Conservation (phyloP, 2,797 vertebrate genomes). For the Erethizon dorsatum region DNA sequence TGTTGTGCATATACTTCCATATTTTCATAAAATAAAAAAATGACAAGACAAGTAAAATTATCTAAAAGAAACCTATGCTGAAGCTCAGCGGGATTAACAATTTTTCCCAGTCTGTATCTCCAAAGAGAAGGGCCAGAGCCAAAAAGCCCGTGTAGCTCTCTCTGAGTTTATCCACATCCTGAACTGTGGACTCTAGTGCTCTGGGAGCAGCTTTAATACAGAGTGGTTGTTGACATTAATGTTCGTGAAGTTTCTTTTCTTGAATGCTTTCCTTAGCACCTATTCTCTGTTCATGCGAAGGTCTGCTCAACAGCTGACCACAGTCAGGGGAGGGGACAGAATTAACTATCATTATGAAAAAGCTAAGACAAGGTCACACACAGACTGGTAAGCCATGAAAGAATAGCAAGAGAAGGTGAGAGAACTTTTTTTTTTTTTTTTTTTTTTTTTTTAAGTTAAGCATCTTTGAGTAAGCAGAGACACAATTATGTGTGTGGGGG, state of each 20-base stretch:
- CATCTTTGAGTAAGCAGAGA: slow-evolving; percentile 2
- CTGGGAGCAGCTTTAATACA: slow-evolving; percentile 8
- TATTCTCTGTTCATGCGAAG: slow-evolving; percentile 38
- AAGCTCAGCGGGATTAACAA: slow-evolving; percentile 20
- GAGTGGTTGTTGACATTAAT: background rate
- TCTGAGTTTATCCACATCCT: background rate
- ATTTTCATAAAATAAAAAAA: background rate
- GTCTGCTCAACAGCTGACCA: background rate
- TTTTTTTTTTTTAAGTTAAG: background rate
- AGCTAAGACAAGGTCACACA: background rate
- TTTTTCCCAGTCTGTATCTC: slow-evolving; percentile 14
- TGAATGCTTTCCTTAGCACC: slow-evolving; percentile 9
- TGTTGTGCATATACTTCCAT: background rate
- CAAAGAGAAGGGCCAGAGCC: slow-evolving; percentile 19
- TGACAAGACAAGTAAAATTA: background rate
- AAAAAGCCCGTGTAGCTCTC: slow-evolving; percentile 35
- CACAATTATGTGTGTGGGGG: background rate
- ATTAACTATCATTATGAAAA: background rate
- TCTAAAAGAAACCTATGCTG: slow-evolving; percentile 50
- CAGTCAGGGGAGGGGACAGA: background rate
- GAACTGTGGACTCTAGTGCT: background rate
- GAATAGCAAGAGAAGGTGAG: slow-evolving; percentile 2
- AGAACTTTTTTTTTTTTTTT: background rate
- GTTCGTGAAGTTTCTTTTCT: slow-evolving; percentile 1
- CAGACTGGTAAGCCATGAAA: background rate